A percentile compares a stretch with the other conserved stretches of the same genome.
Conservation (phyloP, 2,797 vertebrate genomes). For the Chaetodon trifasciatus region DNA sequence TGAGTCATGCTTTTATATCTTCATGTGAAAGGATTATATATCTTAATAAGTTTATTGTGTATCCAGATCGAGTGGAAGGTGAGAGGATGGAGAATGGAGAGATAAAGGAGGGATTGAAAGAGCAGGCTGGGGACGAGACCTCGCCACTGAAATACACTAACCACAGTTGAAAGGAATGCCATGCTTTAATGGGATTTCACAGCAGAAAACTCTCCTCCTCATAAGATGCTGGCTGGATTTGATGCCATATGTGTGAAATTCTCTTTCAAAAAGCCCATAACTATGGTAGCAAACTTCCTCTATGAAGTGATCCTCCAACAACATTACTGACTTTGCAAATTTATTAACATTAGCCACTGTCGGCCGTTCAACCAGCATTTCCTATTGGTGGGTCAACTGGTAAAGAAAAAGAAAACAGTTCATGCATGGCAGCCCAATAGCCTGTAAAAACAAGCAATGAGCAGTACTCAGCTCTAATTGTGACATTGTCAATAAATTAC, state of each 20-base stretch:
- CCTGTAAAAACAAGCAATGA: not conserved
- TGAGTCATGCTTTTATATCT: constrained; percentile 15
- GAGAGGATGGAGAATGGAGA: constrained; percentile 17
- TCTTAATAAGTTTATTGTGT: not conserved
- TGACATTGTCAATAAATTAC: not conserved
- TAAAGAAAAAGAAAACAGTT: not conserved
- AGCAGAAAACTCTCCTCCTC: constrained; percentile 3
- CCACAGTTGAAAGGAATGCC: constrained; percentile 16
- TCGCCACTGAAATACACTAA: constrained; percentile 28
- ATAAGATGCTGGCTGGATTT: constrained; percentile 23
- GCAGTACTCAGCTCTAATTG: too few species aligned
- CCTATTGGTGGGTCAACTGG: not conserved
- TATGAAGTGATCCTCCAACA: not conserved
- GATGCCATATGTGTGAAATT: constrained; percentile 8
- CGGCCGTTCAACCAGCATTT: not conserved
- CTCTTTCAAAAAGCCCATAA: not conserved
- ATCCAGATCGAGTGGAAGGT: not conserved
- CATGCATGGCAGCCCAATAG: not conserved
- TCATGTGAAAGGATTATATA: constrained; percentile 21
- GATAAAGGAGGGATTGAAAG: constrained; percentile 38
- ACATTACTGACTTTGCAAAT: not conserved
- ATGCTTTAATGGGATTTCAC: constrained; percentile 45
- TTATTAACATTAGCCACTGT: not conserved
- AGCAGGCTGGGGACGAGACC: constrained; percentile 23
- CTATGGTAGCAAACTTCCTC: constrained; percentile 13